phyloP scores from a whole-genome alignment of 2,888 invertebrate species.

The Tigriopus californicus region DNA sequence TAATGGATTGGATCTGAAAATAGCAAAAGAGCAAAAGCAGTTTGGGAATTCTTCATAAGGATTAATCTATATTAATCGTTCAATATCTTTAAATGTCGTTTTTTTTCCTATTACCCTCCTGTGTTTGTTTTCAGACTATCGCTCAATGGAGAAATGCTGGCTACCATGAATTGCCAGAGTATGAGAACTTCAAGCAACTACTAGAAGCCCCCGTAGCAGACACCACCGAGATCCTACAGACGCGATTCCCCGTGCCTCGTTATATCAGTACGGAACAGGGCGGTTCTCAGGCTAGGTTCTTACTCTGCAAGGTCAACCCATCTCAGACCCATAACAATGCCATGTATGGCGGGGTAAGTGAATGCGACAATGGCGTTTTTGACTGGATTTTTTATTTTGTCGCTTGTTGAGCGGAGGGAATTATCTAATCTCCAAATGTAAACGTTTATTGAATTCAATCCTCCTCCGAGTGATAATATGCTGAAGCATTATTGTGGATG shows the following conservation, averaged over 20 bases:
- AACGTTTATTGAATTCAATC: not conserved
- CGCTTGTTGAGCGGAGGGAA: not conserved
- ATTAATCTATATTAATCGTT: not conserved
- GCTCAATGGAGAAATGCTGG: constrained; percentile 88
- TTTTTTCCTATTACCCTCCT: constrained; percentile 20
- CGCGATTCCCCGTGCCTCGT: constrained; percentile 91
- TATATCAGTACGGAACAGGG: constrained; percentile 98
- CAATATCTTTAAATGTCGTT: constrained; percentile 16
- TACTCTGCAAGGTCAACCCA: constrained; percentile 98
- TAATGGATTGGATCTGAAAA: no score
- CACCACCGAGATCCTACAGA: constrained; percentile 86
- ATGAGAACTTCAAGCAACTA: constrained; percentile 90
- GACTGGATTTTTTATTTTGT: not conserved
- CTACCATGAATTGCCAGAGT: constrained; percentile 91
- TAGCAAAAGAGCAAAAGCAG: no score
- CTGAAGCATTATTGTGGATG: not conserved
- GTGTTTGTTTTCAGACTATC: constrained; percentile 67
- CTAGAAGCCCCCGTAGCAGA: constrained; percentile 90
- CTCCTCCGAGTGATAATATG: not conserved
- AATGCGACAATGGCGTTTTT: no score
- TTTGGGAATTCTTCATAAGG: no score
- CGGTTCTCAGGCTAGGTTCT: constrained; percentile 96
- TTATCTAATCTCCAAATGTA: not conserved
- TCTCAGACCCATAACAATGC: constrained; percentile 98
- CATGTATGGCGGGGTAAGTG: constrained; percentile 64